phyloP scores from a whole-genome alignment of 2,888 invertebrate genomes.

The Allolobophora icterica region DNA sequence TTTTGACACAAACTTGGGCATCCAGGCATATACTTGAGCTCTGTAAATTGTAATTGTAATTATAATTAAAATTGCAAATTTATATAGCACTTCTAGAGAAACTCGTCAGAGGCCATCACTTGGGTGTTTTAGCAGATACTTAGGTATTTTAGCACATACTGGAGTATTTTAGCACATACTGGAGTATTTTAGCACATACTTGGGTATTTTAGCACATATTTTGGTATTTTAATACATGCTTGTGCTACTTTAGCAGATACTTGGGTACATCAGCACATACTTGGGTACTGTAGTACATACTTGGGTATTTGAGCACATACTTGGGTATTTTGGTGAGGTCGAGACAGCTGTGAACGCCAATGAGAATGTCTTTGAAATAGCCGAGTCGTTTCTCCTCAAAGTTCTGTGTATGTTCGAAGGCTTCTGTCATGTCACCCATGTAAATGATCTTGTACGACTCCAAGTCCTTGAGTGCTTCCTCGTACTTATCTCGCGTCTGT shows the following conservation, averaged over 20 bases:
- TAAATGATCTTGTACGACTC: slow-evolving; percentile 90
- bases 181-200: neutral
- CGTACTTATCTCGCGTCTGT: slow-evolving; percentile 89
- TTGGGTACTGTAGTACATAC: neutral
- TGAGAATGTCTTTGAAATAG: slow-evolving; percentile 94
- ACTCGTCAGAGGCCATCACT: too few relatives aligned
- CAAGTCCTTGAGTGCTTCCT: slow-evolving; percentile 87
- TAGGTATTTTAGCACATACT: too few relatives aligned
- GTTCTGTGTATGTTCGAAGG: slow-evolving; percentile 86
- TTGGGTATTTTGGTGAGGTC: slow-evolving; percentile 91
- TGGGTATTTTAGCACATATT: neutral
- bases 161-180: too few relatives aligned
- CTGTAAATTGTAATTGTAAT: too few relatives aligned
- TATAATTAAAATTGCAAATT: too few relatives aligned
- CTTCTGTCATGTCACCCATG: slow-evolving; percentile 96
- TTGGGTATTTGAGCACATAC: slow-evolving; percentile 67
- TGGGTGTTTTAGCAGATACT: too few relatives aligned
- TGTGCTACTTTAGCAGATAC: neutral
- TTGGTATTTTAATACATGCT: neutral
- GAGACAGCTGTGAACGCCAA: slow-evolving; percentile 90
- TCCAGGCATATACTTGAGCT: too few relatives aligned
- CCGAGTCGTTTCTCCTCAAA: slow-evolving; percentile 92
- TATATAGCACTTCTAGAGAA: too few relatives aligned
- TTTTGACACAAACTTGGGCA: too few relatives aligned
- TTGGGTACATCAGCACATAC: neutral